Evolutionary conservation across 2,797 vertebrate species (phyloP).

Genomic region (Bufotes viridis): DNA sequence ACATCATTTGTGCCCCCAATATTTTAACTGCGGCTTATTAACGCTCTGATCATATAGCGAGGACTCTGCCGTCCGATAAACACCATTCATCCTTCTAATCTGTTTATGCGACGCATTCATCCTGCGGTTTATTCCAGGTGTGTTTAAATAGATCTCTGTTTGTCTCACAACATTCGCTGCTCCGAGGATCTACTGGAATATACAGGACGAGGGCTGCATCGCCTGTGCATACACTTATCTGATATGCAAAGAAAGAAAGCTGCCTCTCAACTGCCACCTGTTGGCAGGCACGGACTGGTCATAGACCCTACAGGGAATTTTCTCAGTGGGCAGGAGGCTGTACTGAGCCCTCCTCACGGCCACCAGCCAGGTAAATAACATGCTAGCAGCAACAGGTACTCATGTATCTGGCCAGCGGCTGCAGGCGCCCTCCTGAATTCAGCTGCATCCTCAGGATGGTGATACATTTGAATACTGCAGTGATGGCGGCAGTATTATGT

Average conservation of each 20-base stretch:
- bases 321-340: too few species aligned
- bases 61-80: neutral
- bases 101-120: neutral
- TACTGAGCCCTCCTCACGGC: too few species aligned
- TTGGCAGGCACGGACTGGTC: too few species aligned
- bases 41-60: neutral
- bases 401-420: too few species aligned
- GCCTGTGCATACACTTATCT: neutral
- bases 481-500: too few species aligned
- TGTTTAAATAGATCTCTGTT: neutral
- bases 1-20: neutral
- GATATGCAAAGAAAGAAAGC: neutral
- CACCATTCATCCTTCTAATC: neutral
- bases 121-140: neutral
- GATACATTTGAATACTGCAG: too few species aligned
- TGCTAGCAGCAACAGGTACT: too few species aligned
- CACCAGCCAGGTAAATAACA: too few species aligned
- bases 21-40: neutral
- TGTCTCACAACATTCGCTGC: neutral
- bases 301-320: too few species aligned
- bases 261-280: neutral
- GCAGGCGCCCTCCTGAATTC: too few species aligned
- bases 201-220: neutral
- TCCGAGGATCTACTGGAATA: neutral
- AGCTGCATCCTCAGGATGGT: too few species aligned